Evolutionary conservation across 1,140 invertebrate genomes (phyloP).

Genomic region (Drosophila obscura): DNA sequence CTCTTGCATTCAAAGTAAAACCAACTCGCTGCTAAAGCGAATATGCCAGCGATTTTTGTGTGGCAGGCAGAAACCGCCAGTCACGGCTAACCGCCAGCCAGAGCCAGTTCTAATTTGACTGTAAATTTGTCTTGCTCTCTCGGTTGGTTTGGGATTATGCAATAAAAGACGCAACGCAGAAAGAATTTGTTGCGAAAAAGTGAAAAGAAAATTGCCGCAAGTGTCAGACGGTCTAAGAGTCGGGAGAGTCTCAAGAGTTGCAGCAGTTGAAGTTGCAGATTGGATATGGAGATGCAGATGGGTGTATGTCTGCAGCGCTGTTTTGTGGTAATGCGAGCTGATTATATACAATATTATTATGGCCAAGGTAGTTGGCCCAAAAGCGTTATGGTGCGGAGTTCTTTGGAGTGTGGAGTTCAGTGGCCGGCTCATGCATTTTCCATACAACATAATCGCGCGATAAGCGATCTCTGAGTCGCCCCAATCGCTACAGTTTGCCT

Average conservation of each 20-base stretch:
- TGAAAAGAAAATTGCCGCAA: conserved; percentile 77
- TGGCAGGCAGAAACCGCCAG: conserved; percentile 47
- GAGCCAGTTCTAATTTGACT: conserved; percentile 76
- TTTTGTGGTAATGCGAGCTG: conserved; percentile 60
- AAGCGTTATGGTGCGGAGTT: conserved; percentile 14
- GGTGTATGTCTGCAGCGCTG: conserved; percentile 20
- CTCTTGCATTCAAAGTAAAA: background rate
- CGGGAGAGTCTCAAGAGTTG: background rate
- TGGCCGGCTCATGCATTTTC: conserved; percentile 53
- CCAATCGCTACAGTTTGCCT: conserved; percentile 28
- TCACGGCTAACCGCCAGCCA: conserved; percentile 56
- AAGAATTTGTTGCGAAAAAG: conserved; percentile 60
- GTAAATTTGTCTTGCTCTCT: conserved; percentile 75
- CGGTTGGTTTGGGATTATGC: conserved; percentile 64
- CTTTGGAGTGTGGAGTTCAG: conserved; percentile 39
- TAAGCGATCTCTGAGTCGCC: conserved; percentile 65
- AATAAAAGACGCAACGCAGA: conserved; percentile 66
- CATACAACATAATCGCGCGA: conserved; percentile 77
- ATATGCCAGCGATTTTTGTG: conserved; percentile 1
- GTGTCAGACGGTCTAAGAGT: conserved; percentile 54
- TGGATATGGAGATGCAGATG: conserved; percentile 21
- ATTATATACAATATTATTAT: conserved; percentile 48
- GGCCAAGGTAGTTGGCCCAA: conserved; percentile 32
- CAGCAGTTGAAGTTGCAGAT: background rate
- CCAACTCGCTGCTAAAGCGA: conserved; percentile 1